Conservation (phyloP, 2,113 vertebrate genomes). For the Amblyornis subalaris region DNA sequence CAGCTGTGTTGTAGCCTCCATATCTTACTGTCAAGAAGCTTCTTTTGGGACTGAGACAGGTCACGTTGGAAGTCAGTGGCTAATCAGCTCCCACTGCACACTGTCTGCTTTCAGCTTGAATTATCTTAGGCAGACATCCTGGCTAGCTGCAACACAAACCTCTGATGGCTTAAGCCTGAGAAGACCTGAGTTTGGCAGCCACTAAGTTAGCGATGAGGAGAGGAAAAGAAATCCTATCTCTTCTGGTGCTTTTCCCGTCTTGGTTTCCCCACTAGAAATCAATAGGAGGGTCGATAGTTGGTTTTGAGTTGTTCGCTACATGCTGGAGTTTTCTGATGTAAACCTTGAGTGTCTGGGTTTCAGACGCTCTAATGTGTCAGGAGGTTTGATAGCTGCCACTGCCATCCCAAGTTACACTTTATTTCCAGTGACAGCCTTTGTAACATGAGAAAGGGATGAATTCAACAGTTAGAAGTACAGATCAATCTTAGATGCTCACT, state of each 20-base stretch:
- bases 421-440: constrained; percentile 74
- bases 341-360: constrained; percentile 71
- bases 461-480: constrained; percentile 60
- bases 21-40: constrained; percentile 58
- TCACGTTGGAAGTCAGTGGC: constrained; percentile 68
- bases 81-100: constrained; percentile 66
- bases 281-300: constrained; percentile 79
- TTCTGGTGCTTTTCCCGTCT: constrained; percentile 71
- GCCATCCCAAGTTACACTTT: constrained; percentile 70
- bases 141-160: constrained; percentile 71
- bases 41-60: constrained; percentile 53
- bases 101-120: constrained; percentile 70
- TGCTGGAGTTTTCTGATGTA: constrained; percentile 75
- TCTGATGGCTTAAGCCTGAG: constrained; percentile 63
- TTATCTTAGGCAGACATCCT: constrained; percentile 81
- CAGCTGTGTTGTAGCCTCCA: background rate
- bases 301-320: constrained; percentile 77
- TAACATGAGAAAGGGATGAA: constrained; percentile 70
- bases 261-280: constrained; percentile 76
- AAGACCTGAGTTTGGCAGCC: constrained; percentile 68
- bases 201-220: constrained; percentile 53
- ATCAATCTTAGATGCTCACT: constrained; percentile 60
- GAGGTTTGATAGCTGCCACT: constrained; percentile 66
- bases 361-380: constrained; percentile 72
- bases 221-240: constrained; percentile 77